These are phyloP conservation scores for Acanthurus tractus DNA, from an alignment of 2,797 vertebrate genomes.

Conservation along the genomic window DNA sequence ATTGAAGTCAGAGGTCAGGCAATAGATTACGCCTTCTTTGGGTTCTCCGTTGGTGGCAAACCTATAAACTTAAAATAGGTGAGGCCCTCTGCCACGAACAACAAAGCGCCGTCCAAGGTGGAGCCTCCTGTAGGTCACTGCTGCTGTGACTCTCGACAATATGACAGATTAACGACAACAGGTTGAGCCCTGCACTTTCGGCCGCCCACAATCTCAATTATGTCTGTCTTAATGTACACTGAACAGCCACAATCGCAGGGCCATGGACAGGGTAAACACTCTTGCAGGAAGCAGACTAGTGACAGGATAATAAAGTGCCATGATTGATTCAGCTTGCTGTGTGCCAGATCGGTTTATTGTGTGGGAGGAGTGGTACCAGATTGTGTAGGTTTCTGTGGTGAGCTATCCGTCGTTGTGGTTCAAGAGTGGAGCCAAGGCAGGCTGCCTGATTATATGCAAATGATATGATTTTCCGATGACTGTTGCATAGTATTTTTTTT, in stretches of 20 bases:
- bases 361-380: conserved; percentile 82
- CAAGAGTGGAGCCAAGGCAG: conserved; percentile 34
- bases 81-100: conserved; percentile 80
- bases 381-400: conserved; percentile 78
- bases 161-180: conserved; percentile 89
- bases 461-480: conserved; percentile 39
- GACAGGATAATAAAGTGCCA: conserved; percentile 88
- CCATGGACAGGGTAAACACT: conserved; percentile 84
- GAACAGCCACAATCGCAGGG: conserved; percentile 81
- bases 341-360: conserved; percentile 83
- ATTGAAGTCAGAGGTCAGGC: conserved; percentile 73
- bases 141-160: conserved; percentile 78
- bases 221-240: conserved; percentile 85
- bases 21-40: conserved; percentile 73
- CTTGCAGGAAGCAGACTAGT: conserved; percentile 85
- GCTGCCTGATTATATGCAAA: conserved; percentile 49
- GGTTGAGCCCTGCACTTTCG: conserved; percentile 83
- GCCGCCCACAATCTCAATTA: conserved; percentile 87
- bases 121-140: conserved; percentile 79
- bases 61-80: conserved; percentile 82
- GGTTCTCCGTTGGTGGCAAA: conserved; percentile 82
- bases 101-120: conserved; percentile 82
- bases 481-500: conserved; percentile 15
- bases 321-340: conserved; percentile 86
- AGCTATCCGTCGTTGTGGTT: conserved; percentile 65